Evolutionary conservation across 2,888 invertebrate species (phyloP).

Genomic region (Pseudeuparius sepicola): DNA sequence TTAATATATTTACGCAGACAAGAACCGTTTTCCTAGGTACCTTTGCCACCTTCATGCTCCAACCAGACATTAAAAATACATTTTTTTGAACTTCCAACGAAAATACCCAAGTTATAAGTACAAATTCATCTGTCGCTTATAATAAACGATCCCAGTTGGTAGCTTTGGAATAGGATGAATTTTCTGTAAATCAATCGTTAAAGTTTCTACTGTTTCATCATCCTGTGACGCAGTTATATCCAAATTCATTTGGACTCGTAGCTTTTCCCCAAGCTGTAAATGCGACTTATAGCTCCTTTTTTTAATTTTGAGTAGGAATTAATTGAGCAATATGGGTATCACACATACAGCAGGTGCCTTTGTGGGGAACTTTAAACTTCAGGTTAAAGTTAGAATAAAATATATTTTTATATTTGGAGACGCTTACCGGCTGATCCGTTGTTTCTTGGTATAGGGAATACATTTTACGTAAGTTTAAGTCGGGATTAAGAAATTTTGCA

Average conservation of each 20-base stretch:
- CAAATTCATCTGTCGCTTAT: conserved; percentile 25
- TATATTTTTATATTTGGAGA: conserved; percentile 6
- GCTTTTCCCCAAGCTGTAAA: conserved; percentile 3
- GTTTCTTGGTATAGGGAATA: conserved; percentile 3
- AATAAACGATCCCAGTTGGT: conserved; percentile 22
- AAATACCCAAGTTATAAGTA: conserved; percentile 24
- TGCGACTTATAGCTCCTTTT: conserved; percentile 6
- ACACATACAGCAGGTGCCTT: conserved; percentile 6
- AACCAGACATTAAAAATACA: conserved; percentile 17
- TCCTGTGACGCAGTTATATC: conserved; percentile 1
- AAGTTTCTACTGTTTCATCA: conserved; percentile 5
- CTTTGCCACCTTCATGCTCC: conserved; percentile 23
- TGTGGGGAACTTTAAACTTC: conserved; percentile 5
- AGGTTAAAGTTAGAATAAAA: conserved; percentile 5
- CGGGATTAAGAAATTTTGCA: conserved; percentile 5
- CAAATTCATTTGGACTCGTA: conserved; percentile 4
- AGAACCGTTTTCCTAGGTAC: conserved; percentile 22
- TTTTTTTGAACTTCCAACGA: conserved; percentile 14
- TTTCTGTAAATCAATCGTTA: conserved; percentile 6
- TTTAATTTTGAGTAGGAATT: not conserved
- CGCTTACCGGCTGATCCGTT: conserved; percentile 3
- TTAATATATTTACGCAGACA: conserved; percentile 16
- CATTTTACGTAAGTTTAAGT: conserved; percentile 5
- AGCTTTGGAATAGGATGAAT: conserved; percentile 4
- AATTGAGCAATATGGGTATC: conserved; percentile 1